Evolutionary conservation across 2,113 vertebrate genomes (phyloP).

Genomic region (Oncorhynchus nerka): DNA sequence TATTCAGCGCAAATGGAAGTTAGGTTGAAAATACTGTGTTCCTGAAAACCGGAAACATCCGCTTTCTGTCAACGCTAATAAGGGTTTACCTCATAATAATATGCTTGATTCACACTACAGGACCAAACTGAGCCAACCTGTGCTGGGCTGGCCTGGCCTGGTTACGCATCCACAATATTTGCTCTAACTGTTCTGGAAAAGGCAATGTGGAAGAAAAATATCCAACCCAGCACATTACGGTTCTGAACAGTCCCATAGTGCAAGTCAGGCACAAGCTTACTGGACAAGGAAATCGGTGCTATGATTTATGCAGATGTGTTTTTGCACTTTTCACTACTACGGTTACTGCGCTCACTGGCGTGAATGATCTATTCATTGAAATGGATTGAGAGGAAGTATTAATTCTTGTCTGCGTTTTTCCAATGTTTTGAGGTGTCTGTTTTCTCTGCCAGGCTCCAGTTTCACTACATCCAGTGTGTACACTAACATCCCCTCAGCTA

Average conservation of each 20-base stretch:
- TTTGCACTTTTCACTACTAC: conserved; percentile 1
- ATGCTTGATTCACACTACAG: no score
- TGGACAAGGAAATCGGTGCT: background rate
- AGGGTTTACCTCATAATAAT: no score
- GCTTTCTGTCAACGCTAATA: no score
- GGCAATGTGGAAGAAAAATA: background rate
- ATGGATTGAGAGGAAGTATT: background rate
- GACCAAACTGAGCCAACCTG: no score
- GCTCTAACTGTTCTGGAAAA: background rate
- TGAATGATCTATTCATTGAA: background rate
- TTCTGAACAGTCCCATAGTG: background rate
- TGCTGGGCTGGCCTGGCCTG: no score
- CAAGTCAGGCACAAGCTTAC: background rate
- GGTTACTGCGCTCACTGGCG: background rate
- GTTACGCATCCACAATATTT: no score
- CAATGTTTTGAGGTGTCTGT: background rate
- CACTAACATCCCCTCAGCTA: conserved; percentile 70
- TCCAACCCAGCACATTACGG: no score
- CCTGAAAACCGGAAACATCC: no score
- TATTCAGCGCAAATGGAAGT: no score
- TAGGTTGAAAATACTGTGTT: no score
- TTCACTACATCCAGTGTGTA: conserved; percentile 80
- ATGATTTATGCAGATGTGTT: conserved; percentile 14
- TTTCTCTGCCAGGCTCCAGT: conserved; percentile 67
- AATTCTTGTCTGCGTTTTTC: background rate